Conservation (phyloP, 2,888 invertebrate genomes). For the Chalcosyrphus nemorum region DNA sequence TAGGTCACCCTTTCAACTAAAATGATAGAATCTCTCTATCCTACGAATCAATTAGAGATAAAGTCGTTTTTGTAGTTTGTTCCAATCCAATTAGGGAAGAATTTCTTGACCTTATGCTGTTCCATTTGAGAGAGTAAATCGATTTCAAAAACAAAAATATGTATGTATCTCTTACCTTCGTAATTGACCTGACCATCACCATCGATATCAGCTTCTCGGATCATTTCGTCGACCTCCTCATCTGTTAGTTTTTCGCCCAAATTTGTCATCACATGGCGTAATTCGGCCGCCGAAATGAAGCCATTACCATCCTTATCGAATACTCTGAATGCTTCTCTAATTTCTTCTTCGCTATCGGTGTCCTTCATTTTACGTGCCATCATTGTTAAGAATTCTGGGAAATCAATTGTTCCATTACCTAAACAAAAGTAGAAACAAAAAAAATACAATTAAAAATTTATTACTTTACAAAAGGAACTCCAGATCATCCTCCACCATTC, state of each 20-base stretch:
- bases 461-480: not conserved
- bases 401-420: conserved; percentile 99
- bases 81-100: too few relatives aligned
- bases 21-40: conserved; percentile 15
- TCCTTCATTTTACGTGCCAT: conserved; percentile 99
- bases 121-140: conserved; percentile 11
- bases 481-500: not conserved
- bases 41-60: conserved; percentile 35
- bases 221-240: conserved; percentile 99
- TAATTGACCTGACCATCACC: conserved; percentile 96
- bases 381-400: conserved; percentile 99
- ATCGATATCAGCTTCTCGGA: conserved; percentile 99
- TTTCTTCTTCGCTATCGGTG: conserved; percentile 99
- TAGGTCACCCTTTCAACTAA: not conserved
- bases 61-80: not conserved
- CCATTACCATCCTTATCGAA: conserved; percentile 99
- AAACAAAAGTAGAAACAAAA: conserved; percentile 62
- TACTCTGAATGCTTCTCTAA: conserved; percentile 99
- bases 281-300: conserved; percentile 98
- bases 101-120: too few relatives aligned
- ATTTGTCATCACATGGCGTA: conserved; percentile 99
- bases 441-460: not conserved
- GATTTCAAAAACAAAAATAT: not conserved
- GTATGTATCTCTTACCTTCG: conserved; percentile 77
- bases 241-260: conserved; percentile 99